A percentile compares a stretch with the other conserved stretches of the same genome.
Conservation (phyloP, 2,113 vertebrate genomes). For the Lamprotornis superbus region DNA sequence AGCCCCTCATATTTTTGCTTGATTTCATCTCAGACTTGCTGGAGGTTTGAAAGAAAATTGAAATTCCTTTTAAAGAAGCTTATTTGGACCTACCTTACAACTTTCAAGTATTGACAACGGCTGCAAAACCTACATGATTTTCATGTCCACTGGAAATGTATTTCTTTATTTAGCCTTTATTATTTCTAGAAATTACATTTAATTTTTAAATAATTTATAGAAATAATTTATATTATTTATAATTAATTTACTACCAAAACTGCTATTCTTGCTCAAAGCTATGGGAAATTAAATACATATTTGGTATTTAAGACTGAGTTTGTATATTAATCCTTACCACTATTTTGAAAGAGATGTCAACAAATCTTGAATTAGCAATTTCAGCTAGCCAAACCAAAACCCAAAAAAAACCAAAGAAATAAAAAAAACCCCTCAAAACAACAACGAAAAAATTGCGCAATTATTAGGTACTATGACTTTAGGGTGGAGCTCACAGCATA, state of each 20-base stretch:
- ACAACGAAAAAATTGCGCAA: neutral
- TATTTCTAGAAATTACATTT: neutral
- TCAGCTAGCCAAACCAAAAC: neutral
- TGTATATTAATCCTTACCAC: neutral
- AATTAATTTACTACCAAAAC: neutral
- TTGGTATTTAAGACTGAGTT: neutral
- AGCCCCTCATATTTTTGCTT: neutral
- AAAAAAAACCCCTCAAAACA: accelerated
- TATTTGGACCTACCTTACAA: neutral
- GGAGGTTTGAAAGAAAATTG: neutral
- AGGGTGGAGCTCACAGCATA: neutral
- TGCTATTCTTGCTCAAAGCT: neutral
- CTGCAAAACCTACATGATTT: neutral
- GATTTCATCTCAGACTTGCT: neutral
- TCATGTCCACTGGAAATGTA: neutral
- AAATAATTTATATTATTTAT: neutral
- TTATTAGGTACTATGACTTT: neutral
- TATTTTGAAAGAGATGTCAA: neutral
- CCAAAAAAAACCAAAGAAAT: neutral
- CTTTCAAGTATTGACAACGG: neutral
- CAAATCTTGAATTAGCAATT: neutral
- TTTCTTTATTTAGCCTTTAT: neutral
- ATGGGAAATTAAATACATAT: neutral
- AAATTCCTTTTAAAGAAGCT: neutral
- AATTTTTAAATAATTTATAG: neutral